Base-by-base conservation (phyloP, 92 coral and sea anemone species). In the Scolanthus callimorphus region DNA sequence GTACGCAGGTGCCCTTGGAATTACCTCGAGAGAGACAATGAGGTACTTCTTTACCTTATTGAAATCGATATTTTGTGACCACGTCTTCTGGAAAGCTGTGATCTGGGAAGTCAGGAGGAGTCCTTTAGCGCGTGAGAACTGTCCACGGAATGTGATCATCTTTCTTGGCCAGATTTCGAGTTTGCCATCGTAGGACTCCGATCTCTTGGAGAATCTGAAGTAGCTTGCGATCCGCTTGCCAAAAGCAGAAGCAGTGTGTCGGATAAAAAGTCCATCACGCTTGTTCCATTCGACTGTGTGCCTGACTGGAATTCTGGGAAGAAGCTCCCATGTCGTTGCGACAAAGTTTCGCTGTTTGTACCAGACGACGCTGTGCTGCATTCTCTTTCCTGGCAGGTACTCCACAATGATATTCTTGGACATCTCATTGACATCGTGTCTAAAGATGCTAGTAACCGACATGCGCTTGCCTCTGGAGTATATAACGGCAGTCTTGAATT, bases 51-150 rank as follows among this genome's bases (percentile, higher is more conserved):
- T 27, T 1, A 51, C 51, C 37, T 71, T 70, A 53, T 66, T 65
- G 12, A 73, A 45, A 27, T 83, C 80, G 49, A 94, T 70, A 63
- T 60, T 89, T 63, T 84, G 82, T 51, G 74, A 77, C 99, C 99
- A 94, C 31, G 81, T 71, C 30, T 69, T 77, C 30, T 66, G 60
- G 63, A 89, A 81, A 55, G 94, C 96, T 8, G 57, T 46, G 26
- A 94, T 68, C 17, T 62, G 57, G 26, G 71, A 62, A 4, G 83
- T 81, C n/a, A 89, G 38, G 31, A 76, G 63, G 30, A 94, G 73
- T 11, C 95, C 99, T 56, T 77, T 67, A 3, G 69, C 67, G 54
- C 65, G 63, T 34, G 63, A 39, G n/a, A 89, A 62, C 31, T 60
- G 31, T 29, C 94, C 96, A 54, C 34, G 80, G 29, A 94, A 81